These are phyloP conservation scores for Spisula subtruncata DNA, from an alignment of 2,888 invertebrate genomes.

Conservation along the genomic window DNA sequence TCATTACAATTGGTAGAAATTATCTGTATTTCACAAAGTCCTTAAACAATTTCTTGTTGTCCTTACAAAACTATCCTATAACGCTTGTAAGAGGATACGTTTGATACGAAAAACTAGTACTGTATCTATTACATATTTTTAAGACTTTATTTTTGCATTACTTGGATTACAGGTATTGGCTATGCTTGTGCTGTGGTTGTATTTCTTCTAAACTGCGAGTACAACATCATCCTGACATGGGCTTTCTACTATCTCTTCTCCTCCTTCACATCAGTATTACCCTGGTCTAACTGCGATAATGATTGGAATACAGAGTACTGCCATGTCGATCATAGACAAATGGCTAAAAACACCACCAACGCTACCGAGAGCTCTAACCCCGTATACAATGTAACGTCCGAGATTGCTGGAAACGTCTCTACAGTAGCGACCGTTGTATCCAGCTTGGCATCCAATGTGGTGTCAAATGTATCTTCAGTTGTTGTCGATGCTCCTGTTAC, in stretches of 20 bases:
- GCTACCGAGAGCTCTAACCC: not conserved
- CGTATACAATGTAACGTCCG: not conserved
- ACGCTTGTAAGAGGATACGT: no score
- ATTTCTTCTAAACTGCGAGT: slow-evolving; percentile 85
- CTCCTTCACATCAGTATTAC: slow-evolving; percentile 91
- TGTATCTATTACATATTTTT: no score
- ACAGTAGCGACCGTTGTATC: not conserved
- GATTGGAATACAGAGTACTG: slow-evolving; percentile 92
- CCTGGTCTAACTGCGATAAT: slow-evolving; percentile 94
- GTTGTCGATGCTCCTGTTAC: slow-evolving; percentile 81
- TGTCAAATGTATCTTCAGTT: slow-evolving; percentile 85
- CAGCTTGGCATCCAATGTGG: slow-evolving; percentile 60
- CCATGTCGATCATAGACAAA: slow-evolving; percentile 58
- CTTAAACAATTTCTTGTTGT: no score
- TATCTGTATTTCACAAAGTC: no score
- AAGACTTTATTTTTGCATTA: no score
- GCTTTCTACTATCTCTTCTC: slow-evolving; percentile 93
- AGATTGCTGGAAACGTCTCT: not conserved
- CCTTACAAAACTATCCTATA: no score
- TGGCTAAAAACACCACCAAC: slow-evolving; percentile 31
- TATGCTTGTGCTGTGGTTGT: slow-evolving; percentile 88
- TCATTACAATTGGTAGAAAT: no score
- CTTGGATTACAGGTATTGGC: slow-evolving; percentile 91
- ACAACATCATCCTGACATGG: slow-evolving; percentile 94
- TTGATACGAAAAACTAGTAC: no score